Evolutionary conservation across 2,113 vertebrate species (phyloP).

Genomic region (Hiodon tergisus): DNA sequence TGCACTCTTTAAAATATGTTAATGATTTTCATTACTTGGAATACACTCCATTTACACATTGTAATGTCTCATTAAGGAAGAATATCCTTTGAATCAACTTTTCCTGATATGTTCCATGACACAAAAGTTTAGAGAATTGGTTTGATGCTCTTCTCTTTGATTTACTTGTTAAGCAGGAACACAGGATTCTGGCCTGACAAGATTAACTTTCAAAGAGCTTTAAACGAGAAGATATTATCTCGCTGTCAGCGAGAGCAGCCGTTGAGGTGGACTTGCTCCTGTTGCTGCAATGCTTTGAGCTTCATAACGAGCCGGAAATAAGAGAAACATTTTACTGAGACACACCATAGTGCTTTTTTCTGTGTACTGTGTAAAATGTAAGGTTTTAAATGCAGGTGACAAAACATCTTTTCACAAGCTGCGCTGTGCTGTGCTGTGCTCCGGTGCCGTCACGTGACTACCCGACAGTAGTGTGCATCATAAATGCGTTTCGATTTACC

Average conservation of each 20-base stretch:
- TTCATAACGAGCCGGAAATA: background rate
- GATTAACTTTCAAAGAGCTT: conserved; percentile 22
- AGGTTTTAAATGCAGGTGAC: no score
- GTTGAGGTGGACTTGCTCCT: background rate
- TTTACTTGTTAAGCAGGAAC: conserved; percentile 4
- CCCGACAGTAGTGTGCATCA: no score
- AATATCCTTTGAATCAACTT: conserved; percentile 1
- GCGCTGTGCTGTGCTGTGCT: no score
- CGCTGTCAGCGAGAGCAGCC: background rate
- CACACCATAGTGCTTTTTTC: no score
- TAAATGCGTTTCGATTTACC: no score
- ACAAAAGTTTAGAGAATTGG: conserved; percentile 5
- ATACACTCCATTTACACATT: no score
- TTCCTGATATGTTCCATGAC: background rate
- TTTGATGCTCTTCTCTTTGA: conserved; percentile 5
- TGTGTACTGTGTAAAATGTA: no score
- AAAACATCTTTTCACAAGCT: no score
- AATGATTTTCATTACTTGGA: no score
- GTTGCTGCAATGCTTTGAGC: background rate
- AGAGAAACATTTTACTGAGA: background rate
- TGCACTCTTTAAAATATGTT: no score
- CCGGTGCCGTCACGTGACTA: no score
- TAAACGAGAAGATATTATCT: background rate
- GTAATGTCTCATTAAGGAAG: conserved; percentile 14
- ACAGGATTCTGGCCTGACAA: background rate